phyloP scores from a whole-genome alignment of 2,797 vertebrate genomes.

The Chlorospingus flavigularis region DNA sequence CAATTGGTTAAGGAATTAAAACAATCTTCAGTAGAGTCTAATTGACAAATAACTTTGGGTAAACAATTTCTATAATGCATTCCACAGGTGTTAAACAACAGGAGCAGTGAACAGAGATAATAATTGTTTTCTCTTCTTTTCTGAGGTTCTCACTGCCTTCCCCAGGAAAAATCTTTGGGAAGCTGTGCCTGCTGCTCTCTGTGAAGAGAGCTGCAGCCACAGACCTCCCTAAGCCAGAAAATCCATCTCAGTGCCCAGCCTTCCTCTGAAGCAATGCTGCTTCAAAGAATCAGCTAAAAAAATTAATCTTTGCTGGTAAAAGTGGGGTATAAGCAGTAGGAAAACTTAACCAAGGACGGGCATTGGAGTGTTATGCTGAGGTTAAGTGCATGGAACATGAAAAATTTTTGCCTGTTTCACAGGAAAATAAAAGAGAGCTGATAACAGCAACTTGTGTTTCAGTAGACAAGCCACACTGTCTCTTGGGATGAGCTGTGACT shows the following conservation, averaged over 20 bases:
- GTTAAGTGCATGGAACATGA: not conserved
- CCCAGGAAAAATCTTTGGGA: too few relatives aligned
- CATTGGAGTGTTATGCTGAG: not conserved
- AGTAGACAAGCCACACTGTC: not conserved
- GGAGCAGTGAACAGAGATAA: too few relatives aligned
- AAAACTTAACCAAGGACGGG: not conserved
- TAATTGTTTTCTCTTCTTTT: too few relatives aligned
- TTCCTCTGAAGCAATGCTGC: not conserved
- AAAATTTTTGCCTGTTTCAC: not conserved
- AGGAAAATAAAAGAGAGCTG: not conserved
- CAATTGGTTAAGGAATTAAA: too few relatives aligned
- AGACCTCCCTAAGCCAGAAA: not conserved
- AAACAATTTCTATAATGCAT: too few relatives aligned
- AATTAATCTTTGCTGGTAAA: not conserved
- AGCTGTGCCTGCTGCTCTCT: too few relatives aligned
- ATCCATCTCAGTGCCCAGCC: not conserved
- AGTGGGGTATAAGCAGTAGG: not conserved
- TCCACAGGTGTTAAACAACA: too few relatives aligned
- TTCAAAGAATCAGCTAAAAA: not conserved
- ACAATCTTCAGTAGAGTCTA: too few relatives aligned
- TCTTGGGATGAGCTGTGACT: not conserved
- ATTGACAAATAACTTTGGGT: too few relatives aligned
- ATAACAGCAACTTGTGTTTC: not conserved
- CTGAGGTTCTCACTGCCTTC: too few relatives aligned
- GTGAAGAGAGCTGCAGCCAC: too few relatives aligned